Conservation (phyloP, 2,113 vertebrate genomes). For the Aix galericulata region DNA sequence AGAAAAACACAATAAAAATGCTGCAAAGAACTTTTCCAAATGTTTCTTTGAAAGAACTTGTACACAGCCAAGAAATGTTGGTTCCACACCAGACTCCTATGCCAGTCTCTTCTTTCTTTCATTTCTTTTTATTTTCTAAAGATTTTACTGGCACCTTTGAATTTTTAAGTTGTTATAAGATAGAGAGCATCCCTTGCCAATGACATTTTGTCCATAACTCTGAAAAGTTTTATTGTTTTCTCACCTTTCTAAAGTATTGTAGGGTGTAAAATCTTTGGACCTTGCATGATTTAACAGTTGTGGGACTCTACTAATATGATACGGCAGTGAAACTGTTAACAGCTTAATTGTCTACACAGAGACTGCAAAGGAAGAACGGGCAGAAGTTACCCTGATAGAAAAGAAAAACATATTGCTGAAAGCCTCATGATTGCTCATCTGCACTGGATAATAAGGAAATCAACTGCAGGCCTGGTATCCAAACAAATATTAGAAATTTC, state of each 20-base stretch:
- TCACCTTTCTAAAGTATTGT: neutral
- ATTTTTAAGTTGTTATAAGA: neutral
- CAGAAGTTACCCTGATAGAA: neutral
- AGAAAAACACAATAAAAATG: slow-evolving; percentile 40
- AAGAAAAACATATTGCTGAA: neutral
- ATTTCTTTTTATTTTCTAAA: slow-evolving; percentile 18
- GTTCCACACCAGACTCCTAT: neutral
- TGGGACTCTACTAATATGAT: neutral
- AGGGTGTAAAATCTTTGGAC: neutral
- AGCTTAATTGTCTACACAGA: neutral
- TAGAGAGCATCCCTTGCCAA: neutral
- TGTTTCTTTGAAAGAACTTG: slow-evolving; percentile 51
- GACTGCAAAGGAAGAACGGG: neutral
- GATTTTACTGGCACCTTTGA: slow-evolving; percentile 15
- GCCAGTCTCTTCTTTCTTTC: slow-evolving; percentile 15
- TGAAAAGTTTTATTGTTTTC: neutral
- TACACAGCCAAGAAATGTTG: slow-evolving; percentile 36
- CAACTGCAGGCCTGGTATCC: neutral
- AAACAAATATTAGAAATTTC: rapidly evolving
- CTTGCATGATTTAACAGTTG: neutral
- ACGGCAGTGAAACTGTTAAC: neutral
- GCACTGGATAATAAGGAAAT: neutral
- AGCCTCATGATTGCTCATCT: rapidly evolving
- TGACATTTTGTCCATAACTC: neutral
- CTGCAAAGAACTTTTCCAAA: slow-evolving; percentile 55